Evolutionary conservation across 2,797 vertebrate genomes (phyloP).

Genomic region (Xiphorhynchus erythropygius): DNA sequence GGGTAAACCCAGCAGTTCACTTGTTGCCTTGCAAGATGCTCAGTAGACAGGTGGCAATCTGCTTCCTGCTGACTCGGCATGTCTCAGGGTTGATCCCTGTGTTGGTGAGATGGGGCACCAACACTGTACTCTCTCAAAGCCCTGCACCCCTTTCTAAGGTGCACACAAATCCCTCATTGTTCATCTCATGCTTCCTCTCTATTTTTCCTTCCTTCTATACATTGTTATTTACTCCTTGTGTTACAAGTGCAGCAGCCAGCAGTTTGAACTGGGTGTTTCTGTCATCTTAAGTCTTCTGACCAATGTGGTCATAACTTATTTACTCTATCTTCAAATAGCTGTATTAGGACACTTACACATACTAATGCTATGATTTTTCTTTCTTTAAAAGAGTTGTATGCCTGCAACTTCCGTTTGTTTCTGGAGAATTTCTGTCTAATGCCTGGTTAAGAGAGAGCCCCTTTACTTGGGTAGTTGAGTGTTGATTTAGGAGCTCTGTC

Average conservation of each 20-base stretch:
- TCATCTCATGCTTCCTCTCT: neutral
- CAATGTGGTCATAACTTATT: neutral
- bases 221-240: neutral
- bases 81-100: neutral
- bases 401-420: neutral
- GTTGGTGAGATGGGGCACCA: neutral
- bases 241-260: neutral
- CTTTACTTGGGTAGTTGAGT: neutral
- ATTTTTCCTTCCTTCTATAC: neutral
- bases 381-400: neutral
- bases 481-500: neutral
- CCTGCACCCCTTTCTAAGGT: neutral
- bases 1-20: neutral
- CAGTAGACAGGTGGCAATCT: neutral
- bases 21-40: neutral
- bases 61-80: accelerated
- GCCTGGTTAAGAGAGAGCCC: neutral
- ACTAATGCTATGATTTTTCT: neutral
- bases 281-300: neutral
- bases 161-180: neutral
- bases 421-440: neutral
- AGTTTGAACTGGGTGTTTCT: neutral
- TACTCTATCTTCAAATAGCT: neutral
- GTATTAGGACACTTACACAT: neutral
- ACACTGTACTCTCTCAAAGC: neutral